Base-by-base conservation (phyloP, 2,888 invertebrate genomes). In the Idaea straminata region DNA sequence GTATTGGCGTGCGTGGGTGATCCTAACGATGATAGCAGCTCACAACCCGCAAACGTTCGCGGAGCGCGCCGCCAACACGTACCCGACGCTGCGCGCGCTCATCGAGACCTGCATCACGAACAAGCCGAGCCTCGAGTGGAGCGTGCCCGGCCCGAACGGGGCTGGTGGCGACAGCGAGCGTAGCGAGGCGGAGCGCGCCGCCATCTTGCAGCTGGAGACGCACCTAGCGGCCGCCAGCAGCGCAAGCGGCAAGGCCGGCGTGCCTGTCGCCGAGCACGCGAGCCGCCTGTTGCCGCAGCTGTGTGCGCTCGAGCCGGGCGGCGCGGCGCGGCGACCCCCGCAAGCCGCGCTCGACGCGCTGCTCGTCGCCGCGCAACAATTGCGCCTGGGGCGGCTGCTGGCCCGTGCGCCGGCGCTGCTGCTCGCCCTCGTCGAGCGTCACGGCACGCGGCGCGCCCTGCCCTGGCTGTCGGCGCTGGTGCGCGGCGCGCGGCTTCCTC, bases 51-150 rank as follows among this genome's bases (percentile, higher is more conserved):
- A 95, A 0, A 95, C 95, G 15, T 97, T 98, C 89, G 99, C 99
- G 13, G 95, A 95, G 72, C 93, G 96, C 64, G 97, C 97, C 57
- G 98, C 98, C 96, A 95, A 96, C 77, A 95, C 96, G 74, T 99
- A 98, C 91, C 98, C 99, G 16, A 98, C 97, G 62, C 94, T 99
- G 72, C 94, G 97, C 70, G 96, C 96, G 78, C 94, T 99, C 72
- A 98, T 99, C 95, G 99, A 99, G 92, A 98, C 98, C 96, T 98
- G 98, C 78, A 99, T 99, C 83, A 99, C 99, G 10, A 98, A 97
- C 66, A 91, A 92, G 62, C 89, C 90, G 4, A 92, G 91, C 60
- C 85, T 91, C 67, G 92, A 92, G 61, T 92, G 92, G 91, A 82
- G 67, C 63, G 74, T 78, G 79, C 65, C 73, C 80, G 0, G 76